Conservation (phyloP, 2,888 invertebrate genomes). For the Anarsia innoxiella region DNA sequence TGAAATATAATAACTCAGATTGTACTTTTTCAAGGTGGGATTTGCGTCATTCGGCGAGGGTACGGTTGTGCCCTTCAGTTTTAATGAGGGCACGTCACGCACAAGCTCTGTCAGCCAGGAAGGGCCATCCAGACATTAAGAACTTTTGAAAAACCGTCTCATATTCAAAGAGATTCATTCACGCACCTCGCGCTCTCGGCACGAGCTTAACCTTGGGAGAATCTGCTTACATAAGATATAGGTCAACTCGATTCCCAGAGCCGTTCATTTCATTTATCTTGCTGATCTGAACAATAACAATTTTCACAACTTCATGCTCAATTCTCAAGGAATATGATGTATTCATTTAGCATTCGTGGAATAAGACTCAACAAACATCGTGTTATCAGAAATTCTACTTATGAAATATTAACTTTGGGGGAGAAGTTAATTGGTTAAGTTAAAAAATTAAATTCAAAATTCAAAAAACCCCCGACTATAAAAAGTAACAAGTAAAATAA, state of each 20-base stretch:
- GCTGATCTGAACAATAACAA: too few species aligned
- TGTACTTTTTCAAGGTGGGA: conserved; percentile 22
- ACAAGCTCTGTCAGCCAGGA: conserved; percentile 17
- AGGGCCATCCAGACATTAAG: conserved; percentile 10
- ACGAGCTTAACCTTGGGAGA: conserved; percentile 1
- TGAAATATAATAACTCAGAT: conserved; percentile 17
- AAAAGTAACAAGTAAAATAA: too few species aligned
- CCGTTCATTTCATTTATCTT: background rate
- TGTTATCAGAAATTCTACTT: too few species aligned
- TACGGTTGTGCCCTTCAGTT: conserved; percentile 34
- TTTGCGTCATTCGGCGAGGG: conserved; percentile 37
- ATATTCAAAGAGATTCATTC: conserved; percentile 8
- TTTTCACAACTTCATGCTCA: too few species aligned
- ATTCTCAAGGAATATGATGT: too few species aligned
- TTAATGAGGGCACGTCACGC: conserved; percentile 39
- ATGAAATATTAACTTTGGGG: too few species aligned
- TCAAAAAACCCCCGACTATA: too few species aligned
- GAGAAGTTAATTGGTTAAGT: too few species aligned
- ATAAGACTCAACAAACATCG: too few species aligned
- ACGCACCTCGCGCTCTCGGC: conserved; percentile 4
- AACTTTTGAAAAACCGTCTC: conserved; percentile 1
- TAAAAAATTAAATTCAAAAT: too few species aligned
- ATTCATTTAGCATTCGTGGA: too few species aligned
- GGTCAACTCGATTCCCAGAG: too few species aligned
- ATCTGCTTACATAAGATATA: background rate